phyloP scores from a whole-genome alignment of 2,113 vertebrate species.

The Myotis yumanensis region DNA sequence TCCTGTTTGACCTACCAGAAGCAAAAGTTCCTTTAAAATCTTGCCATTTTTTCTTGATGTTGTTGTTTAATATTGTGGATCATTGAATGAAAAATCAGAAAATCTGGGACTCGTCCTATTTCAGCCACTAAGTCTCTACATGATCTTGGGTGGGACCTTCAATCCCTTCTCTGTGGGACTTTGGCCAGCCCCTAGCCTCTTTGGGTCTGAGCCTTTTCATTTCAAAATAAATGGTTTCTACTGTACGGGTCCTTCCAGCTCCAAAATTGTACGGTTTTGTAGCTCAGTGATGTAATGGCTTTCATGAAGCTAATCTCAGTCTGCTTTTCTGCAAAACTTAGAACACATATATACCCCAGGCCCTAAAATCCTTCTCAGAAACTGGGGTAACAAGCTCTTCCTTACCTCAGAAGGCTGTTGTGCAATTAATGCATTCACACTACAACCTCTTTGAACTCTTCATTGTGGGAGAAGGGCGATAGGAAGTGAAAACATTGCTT shows the following conservation, averaged over 20 bases:
- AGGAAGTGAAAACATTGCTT: background rate
- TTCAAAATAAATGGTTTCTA: background rate
- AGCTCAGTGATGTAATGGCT: background rate
- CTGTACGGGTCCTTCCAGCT: background rate
- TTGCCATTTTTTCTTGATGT: background rate
- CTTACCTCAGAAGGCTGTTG: background rate
- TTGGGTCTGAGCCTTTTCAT: background rate
- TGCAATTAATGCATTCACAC: background rate
- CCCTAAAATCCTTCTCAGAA: background rate
- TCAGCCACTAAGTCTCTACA: background rate
- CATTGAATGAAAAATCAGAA: background rate
- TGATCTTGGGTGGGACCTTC: background rate
- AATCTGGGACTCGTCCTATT: background rate
- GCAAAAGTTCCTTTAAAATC: background rate
- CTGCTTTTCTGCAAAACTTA: background rate
- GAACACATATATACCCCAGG: no score
- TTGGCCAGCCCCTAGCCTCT: background rate
- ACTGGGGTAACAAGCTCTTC: background rate
- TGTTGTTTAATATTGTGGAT: background rate
- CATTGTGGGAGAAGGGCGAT: background rate
- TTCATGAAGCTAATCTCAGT: background rate
- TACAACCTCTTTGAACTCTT: slow-evolving; percentile 17
- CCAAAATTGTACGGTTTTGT: background rate
- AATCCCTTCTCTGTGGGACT: background rate
- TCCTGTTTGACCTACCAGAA: background rate